Base-by-base conservation (phyloP, 1,140 invertebrate genomes). In the Drosophila tropicalis region DNA sequence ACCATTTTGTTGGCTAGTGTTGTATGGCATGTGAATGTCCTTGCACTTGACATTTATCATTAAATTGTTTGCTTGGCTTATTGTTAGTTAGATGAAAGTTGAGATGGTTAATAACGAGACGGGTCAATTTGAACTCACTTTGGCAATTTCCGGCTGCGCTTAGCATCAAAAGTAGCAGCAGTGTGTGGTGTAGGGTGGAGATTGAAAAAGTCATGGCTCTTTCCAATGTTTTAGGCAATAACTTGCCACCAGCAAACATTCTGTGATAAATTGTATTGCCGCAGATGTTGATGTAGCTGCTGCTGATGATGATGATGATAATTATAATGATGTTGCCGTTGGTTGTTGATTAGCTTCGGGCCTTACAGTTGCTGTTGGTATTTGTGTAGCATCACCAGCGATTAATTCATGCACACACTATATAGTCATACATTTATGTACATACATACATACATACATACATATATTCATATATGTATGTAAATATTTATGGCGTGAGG, bases 101-200 rank as follows among this genome's bases (percentile, higher is more conserved):
- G 29, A 32, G 41, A 6, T 17, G 58, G 34, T 15, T 34, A 55
- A 17, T 40, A 40, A 62, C 29, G 47, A 13, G 5, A 51, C 66
- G 41, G 25, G 67, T 22, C 29, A 39, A 36, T 69, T 36, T 67
- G 55, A 76, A 86, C 83, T 87, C 65, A 87, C 83, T 83, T 60
- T 87, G 80, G 62, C 83, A 79, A 77, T 89, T 89, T 83, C 83
- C 83, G 76, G 69, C 57, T 67, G 76, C 51, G 44, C 81, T 73
- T 29, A 86, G 56, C 54, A 78, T 77, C 41, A 83, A 54, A 73
- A 85, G 84, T 36, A 77, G 61, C 66, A 77, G 63, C 63, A 78
- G 70, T 66, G 72, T 75, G 65, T 72, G 72, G 64, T 65, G 61
- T 51, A 56, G 34, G 55, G 70, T 65, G 62, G 69, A 60, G 47